Percentiles rank a stretch among this genome's conserved stretches.
Evolutionary conservation across 2,797 vertebrate species (phyloP).

Genomic region (Avahi laniger): DNA sequence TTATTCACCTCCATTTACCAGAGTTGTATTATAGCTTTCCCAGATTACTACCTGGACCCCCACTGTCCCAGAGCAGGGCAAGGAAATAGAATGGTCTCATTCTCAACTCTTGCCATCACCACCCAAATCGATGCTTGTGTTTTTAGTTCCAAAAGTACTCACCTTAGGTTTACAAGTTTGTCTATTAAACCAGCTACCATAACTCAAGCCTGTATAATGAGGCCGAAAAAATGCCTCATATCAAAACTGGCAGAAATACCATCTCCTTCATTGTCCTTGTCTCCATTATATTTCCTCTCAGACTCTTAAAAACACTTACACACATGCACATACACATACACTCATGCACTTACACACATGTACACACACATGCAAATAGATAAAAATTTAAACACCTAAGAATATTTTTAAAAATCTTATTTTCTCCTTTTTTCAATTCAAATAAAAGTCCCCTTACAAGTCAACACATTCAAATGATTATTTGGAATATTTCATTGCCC

Average conservation of each 20-base stretch:
- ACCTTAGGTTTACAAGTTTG: background rate
- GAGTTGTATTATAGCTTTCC: background rate
- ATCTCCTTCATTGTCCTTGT: background rate
- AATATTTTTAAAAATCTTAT: background rate
- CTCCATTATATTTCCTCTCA: background rate
- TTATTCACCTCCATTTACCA: background rate
- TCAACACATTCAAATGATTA: background rate
- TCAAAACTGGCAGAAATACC: background rate
- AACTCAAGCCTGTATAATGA: background rate
- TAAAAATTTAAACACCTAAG: background rate
- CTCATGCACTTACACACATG: accelerated
- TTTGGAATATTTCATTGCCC: background rate
- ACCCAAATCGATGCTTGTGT: background rate
- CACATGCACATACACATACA: background rate
- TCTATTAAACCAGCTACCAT: background rate
- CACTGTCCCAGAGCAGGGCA: background rate
- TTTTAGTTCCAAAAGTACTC: background rate
- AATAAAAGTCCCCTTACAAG: background rate
- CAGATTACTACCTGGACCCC: accelerated
- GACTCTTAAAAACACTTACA: accelerated
- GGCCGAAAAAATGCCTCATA: background rate
- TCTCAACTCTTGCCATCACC: background rate
- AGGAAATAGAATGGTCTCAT: background rate
- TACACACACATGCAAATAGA: background rate
- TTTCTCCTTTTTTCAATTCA: background rate